Base-by-base conservation (phyloP, 2,888 invertebrate genomes). In the Spodoptera littoralis region DNA sequence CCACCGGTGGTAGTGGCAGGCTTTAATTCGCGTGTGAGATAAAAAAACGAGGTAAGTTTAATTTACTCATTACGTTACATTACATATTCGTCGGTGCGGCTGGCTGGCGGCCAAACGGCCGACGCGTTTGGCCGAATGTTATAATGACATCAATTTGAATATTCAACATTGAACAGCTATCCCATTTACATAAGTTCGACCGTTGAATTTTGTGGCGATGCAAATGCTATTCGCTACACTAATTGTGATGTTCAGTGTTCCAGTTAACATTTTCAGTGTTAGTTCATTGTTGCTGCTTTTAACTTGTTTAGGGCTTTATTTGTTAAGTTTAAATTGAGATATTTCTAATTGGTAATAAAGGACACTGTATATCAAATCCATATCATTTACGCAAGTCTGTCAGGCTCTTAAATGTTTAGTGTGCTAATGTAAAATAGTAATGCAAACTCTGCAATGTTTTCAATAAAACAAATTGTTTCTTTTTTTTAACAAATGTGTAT, bases 101-200 rank as follows among this genome's bases (percentile, higher is more conserved):
- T 94, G 94, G 94, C 94, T 87, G 84, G 85, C 82, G 84, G 93
- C 94, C 94, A 94, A 93, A 93, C 90, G 85, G 89, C 86, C 87
- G 85, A 87, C 87, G 85, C 86, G 88, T 87, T 87, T 85, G 89
- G 89, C 86, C 92, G 90, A 92, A 93, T 92, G 93, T 93, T 94
- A 94, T 94, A 94, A 94, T 94, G 94, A 94, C 94, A 94, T 94
- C 92, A 93, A 93, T 94, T 94, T 94, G 93, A 94, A 94, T 94
- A 94, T 94, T 94, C 93, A 93, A 92, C 94, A 93, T 93, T 85
- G 93, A 93, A 92, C 93, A 88, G 91, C 91, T 86, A 92, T 90
- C 88, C 86, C 89, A 94, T 94, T 94, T 91, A 92, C 94, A 94
- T 94, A 93, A 93, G 93, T 93, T 92, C 89, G 92, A 87, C 93